Evolutionary conservation across 2,113 vertebrate species (phyloP).

Genomic region (Microtus ochrogaster): DNA sequence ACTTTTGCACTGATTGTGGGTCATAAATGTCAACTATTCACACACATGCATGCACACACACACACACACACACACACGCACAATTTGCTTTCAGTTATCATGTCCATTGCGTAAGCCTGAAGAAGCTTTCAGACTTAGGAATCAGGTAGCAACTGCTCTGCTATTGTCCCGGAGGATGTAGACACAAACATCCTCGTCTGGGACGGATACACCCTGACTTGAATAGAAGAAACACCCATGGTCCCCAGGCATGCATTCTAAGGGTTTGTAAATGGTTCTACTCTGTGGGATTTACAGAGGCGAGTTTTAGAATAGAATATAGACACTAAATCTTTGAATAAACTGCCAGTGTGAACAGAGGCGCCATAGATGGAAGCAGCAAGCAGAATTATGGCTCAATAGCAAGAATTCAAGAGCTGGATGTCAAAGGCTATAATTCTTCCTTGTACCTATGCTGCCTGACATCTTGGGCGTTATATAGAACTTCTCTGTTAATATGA

Average conservation of each 20-base stretch:
- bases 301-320: background rate
- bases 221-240: background rate
- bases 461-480: background rate
- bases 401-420: background rate
- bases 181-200: background rate
- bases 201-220: background rate
- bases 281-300: background rate
- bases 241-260: background rate
- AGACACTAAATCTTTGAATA: background rate
- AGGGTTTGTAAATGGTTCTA: background rate
- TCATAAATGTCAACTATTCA: background rate
- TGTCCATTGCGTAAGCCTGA: background rate
- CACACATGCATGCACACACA: background rate
- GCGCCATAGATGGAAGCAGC: background rate
- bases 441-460: background rate
- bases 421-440: background rate
- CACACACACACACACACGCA: rapidly evolving
- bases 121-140: background rate
- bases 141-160: background rate
- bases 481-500: background rate
- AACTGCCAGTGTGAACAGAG: background rate
- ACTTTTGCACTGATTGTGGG: background rate
- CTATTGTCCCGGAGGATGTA: background rate
- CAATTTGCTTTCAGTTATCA: background rate
- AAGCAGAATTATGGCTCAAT: background rate